Percentiles rank a stretch among this genome's conserved stretches.
These are phyloP conservation scores for Adrianichthys oophorus DNA, from an alignment of 2,797 vertebrate species.

Conservation along the genomic window DNA sequence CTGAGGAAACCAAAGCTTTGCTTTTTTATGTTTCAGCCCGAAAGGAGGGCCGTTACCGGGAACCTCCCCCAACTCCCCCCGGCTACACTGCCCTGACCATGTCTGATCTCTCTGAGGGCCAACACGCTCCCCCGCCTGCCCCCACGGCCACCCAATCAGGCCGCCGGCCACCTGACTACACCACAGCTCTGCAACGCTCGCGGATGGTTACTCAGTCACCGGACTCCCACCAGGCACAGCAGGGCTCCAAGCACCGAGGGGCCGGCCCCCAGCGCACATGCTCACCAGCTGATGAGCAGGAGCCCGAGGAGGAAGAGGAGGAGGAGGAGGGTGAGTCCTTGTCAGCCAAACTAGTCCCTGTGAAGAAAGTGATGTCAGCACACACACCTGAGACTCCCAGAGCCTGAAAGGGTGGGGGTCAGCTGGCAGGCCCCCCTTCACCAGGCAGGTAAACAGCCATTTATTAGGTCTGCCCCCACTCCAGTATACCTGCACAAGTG, in stretches of 20 bases:
- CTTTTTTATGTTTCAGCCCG: slow-evolving; percentile 74
- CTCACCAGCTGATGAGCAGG: slow-evolving; percentile 83
- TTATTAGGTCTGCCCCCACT: slow-evolving; percentile 45
- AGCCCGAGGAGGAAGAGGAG: slow-evolving; percentile 80
- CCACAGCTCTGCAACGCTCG: slow-evolving; percentile 93
- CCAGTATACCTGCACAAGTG: slow-evolving; percentile 70
- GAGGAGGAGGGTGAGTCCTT: slow-evolving; percentile 82
- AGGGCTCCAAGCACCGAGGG: slow-evolving; percentile 60
- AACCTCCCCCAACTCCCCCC: slow-evolving; percentile 94
- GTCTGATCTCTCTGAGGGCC: slow-evolving; percentile 87
- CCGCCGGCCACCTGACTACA: slow-evolving; percentile 95
- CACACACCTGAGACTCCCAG: slow-evolving; percentile 72
- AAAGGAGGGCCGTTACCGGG: slow-evolving; percentile 93
- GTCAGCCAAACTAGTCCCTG: slow-evolving; percentile 81
- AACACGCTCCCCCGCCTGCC: slow-evolving; percentile 71
- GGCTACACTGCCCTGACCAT: slow-evolving; percentile 96
- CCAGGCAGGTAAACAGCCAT: slow-evolving; percentile 72
- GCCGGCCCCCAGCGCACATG: slow-evolving; percentile 75
- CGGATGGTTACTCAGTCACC: slow-evolving; percentile 91
- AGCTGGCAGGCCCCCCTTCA: slow-evolving; percentile 74
- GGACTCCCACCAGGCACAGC: slow-evolving; percentile 81
- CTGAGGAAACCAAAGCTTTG: no score
- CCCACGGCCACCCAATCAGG: slow-evolving; percentile 75
- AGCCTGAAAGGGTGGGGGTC: slow-evolving; percentile 74
- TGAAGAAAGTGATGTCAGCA: slow-evolving; percentile 77